These are phyloP conservation scores for Delia radicum DNA, from an alignment of 1,140 invertebrate genomes.

Conservation along the genomic window DNA sequence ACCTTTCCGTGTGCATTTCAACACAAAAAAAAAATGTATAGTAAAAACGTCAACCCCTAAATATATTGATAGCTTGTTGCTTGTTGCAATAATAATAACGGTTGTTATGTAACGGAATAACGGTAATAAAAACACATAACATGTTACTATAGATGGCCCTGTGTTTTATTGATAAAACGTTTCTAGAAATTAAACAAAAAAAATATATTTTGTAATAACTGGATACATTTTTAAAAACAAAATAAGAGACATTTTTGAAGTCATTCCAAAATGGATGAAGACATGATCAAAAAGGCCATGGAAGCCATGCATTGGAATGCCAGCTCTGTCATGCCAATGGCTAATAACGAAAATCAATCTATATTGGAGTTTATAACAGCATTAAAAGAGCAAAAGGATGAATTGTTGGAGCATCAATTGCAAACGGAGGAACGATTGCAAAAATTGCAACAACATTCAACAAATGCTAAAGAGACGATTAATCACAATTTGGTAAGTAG, in stretches of 20 bases:
- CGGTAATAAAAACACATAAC: background rate
- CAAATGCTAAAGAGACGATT: constrained; percentile 55
- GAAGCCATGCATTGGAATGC: constrained; percentile 62
- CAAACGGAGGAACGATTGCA: constrained; percentile 40
- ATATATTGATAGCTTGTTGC: background rate
- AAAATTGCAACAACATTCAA: constrained; percentile 54
- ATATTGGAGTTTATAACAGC: constrained; percentile 57
- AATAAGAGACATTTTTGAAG: too few species aligned
- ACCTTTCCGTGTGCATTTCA: too few species aligned
- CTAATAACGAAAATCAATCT: constrained; percentile 67
- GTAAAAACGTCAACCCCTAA: too few species aligned
- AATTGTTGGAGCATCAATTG: constrained; percentile 38
- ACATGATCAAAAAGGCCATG: constrained; percentile 44
- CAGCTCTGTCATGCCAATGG: constrained; percentile 67
- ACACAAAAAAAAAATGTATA: too few species aligned
- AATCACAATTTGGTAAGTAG: constrained; percentile 57
- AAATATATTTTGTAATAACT: too few species aligned
- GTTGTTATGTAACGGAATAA: background rate
- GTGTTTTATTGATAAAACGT: background rate
- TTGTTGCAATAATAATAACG: background rate
- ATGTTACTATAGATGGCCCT: background rate
- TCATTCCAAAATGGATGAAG: constrained; percentile 7
- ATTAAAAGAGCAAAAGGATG: constrained; percentile 37
- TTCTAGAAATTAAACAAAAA: too few species aligned
- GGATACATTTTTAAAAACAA: background rate